These are phyloP conservation scores for Eristalis pertinax DNA, from an alignment of 2,888 invertebrate genomes.

Conservation along the genomic window DNA sequence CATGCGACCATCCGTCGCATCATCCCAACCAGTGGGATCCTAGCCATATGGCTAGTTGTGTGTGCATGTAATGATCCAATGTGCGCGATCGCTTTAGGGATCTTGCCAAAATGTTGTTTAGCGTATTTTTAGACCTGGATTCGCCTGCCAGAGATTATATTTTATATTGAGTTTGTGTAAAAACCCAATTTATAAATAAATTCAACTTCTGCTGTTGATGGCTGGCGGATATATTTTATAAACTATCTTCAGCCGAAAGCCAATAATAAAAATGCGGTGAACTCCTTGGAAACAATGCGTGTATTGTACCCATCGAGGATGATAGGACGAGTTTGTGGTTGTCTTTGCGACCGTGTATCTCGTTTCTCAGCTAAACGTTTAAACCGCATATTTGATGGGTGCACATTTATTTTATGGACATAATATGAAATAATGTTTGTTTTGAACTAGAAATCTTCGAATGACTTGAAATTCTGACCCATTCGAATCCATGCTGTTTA, in stretches of 20 bases:
- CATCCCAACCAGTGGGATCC: conserved; percentile 4
- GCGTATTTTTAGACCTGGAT: conserved; percentile 38
- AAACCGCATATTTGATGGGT: no score
- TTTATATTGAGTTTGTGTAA: conserved; percentile 35
- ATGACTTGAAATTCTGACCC: no score
- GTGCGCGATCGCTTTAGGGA: conserved; percentile 6
- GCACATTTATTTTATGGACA: no score
- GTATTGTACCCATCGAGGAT: no score
- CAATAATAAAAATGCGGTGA: not conserved
- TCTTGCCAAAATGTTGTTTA: conserved; percentile 43
- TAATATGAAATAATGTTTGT: no score
- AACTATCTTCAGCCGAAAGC: not conserved
- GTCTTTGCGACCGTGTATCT: no score
- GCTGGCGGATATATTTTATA: not conserved
- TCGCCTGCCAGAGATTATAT: conserved; percentile 23
- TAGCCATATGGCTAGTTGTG: conserved; percentile 32
- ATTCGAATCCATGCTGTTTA: no score
- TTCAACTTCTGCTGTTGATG: not conserved
- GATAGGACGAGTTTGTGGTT: no score
- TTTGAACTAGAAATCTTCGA: no score
- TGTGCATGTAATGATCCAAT: conserved; percentile 25
- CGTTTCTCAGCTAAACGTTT: no score
- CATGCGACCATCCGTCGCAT: conserved; percentile 20
- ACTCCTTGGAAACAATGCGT: not conserved
- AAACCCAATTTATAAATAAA: not conserved